Evolutionary conservation across 2,113 vertebrate genomes (phyloP), one percentile per base, ranked within the genome.

Genomic region (Nipponia nippon): DNA sequence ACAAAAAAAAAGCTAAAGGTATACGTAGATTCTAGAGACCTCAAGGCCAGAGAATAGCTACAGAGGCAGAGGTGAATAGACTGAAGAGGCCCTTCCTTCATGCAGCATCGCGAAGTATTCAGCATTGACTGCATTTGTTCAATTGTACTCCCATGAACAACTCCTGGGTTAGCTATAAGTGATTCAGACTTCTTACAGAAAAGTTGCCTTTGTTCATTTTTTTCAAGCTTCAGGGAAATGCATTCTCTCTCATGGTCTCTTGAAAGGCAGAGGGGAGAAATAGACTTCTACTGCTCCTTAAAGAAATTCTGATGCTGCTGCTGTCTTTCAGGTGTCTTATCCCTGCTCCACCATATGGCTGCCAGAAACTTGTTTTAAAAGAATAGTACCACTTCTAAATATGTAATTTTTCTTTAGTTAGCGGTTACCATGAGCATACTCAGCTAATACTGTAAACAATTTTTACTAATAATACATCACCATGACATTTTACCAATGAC

Each of bases 1-100:
- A 47, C 7, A 98, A 9, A 32, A 50, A 97, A 93, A 98, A 98
- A 98, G 97, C 97, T 96, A 97, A 96, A 98, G 95, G 96, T 96
- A 95, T 88, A 42, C 19, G 63, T 71, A 97, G 98, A 98, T 97
- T 96, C 97, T 97, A 98, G 96, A 98, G 98, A 99, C 98, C 98
- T 99, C 99, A 99, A 99, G 99, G 98, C 98, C 98, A 97, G 87
- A 97, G 97, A 98, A 98, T 98, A 98, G 98, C 98, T 95, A 98
- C 98, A 98, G 98, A 98, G 97, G 95, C 98, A 97, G 98, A 98
- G 87, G 97, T 98, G 97, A 99, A 98, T 97, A 98, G 98, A 97
- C 93, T 98, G 98, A 98, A 99, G 98, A 98, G 98, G 97, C 95
- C 89, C 94, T 97, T 75, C 75, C 83, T 94, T 89, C 89, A 53